A percentile compares a stretch with the other conserved stretches of the same genome.
Evolutionary conservation across 2,888 invertebrate genomes (phyloP).

Genomic region (Omphaloscelis lunosa): DNA sequence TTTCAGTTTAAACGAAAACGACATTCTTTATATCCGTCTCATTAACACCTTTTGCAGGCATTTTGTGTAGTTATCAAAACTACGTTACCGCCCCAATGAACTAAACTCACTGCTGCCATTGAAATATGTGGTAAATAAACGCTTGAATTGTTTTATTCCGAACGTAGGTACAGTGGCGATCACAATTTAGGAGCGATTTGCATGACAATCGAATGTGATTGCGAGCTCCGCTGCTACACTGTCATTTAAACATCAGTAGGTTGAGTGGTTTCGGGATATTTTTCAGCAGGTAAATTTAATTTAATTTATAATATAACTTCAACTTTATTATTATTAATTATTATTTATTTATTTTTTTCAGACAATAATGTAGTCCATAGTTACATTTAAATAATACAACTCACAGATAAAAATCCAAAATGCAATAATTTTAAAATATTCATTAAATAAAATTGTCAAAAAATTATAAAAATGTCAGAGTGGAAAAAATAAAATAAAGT

Average conservation of each 20-base stretch:
- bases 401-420: too few species aligned
- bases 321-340: too few species aligned
- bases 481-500: too few species aligned
- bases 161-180: conserved; percentile 33
- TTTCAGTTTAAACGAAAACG: not conserved
- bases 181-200: conserved; percentile 81
- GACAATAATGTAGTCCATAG: too few species aligned
- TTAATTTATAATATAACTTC: not conserved
- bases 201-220: conserved; percentile 85
- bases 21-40: not conserved
- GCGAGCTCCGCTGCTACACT: conserved; percentile 63
- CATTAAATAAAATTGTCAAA: too few species aligned
- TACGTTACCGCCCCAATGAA: not conserved
- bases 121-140: conserved; percentile 46
- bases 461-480: too few species aligned
- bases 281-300: not conserved
- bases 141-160: conserved; percentile 58
- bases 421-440: too few species aligned
- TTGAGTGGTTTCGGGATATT: conserved; percentile 9
- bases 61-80: not conserved
- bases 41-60: not conserved
- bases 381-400: too few species aligned
- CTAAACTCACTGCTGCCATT: conserved; percentile 28
- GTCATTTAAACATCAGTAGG: conserved; percentile 53
- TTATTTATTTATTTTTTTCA: too few species aligned